Evolutionary conservation across 1,140 invertebrate species (phyloP), one percentile per base, ranked within the genome.

Genomic region (Rhizoglyphus robini): DNA sequence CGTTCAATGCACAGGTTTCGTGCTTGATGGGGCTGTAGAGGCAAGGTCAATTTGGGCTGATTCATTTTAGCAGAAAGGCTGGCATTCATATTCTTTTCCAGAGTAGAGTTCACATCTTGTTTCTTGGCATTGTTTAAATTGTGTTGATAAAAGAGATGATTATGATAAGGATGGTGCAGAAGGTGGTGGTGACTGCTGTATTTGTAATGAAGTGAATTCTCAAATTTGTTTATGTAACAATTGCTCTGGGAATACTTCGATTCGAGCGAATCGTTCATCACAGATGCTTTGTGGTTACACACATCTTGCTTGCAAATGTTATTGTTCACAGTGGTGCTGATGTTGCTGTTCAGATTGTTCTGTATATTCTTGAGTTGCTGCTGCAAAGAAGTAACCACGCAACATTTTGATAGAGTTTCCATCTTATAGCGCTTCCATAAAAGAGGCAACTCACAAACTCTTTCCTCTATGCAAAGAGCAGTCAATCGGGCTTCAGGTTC

Each of bases 401-500:
- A 60, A 57, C 63, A 64, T 13, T 32, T 64, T 2, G 51, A 15
- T 8, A 57, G 15, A 11, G 51, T 64, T 36, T 48, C 63, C 74
- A 71, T 71, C 71, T 77, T 79, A 61, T 78, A 73, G 67, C 76
- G 73, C n/a, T 77, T 74, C 79, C 79, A 81, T 3, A 79, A 65
- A 5, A 68, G 69, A 20, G 86, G 83, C 57, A 91, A 76, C 73
- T 92, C 88, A 27, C 81, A 77, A 69, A 93, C 80, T 31, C 90
- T 79, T 75, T 93, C 90, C 70, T 90, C 87, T 8, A 92, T 89
- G 76, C 90, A 93, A 5, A 92, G 79, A 1, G 90, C 87, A 13
- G 90, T 92, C 36, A 95, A 77, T 67, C 91, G 82, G 5, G 91
- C 91, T 73, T 94, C 91, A 0, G 90, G 88, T 76, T 94, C 91